These are phyloP conservation scores for Leptoteleia sp. DNA, from an alignment of 1,140 invertebrate species.

Conservation along the genomic window DNA sequence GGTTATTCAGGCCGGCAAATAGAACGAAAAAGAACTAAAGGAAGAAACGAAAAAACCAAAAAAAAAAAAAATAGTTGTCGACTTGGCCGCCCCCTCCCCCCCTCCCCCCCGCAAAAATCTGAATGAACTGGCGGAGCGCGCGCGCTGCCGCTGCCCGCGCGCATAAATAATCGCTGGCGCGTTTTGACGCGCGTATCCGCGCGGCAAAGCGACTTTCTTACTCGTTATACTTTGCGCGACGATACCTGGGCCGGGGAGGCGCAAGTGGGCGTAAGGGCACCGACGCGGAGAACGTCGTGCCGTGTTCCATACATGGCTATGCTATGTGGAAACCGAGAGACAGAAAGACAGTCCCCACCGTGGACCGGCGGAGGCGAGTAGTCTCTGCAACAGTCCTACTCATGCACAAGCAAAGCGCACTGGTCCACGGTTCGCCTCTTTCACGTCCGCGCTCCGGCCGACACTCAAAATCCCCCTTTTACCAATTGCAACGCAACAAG, in stretches of 20 bases:
- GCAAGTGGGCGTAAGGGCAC: slow-evolving; percentile 71
- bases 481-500: too few relatives aligned
- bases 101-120: not conserved
- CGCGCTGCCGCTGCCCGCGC: not conserved
- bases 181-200: slow-evolving; percentile 52
- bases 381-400: slow-evolving; percentile 67
- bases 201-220: slow-evolving; percentile 55
- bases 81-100: not conserved
- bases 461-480: not conserved
- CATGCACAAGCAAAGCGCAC: slow-evolving; percentile 63
- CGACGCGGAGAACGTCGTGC: slow-evolving; percentile 70
- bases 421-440: slow-evolving; percentile 54
- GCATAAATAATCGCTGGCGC: slow-evolving; percentile 31
- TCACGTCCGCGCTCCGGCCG: slow-evolving; percentile 9
- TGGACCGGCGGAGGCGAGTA: slow-evolving; percentile 69
- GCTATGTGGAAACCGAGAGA: slow-evolving; percentile 80
- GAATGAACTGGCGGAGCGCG: not conserved
- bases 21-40: too few relatives aligned
- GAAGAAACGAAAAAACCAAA: too few relatives aligned
- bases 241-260: slow-evolving; percentile 48
- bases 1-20: not conserved
- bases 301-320: slow-evolving; percentile 81
- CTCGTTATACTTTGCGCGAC: slow-evolving; percentile 54
- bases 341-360: slow-evolving; percentile 73
- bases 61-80: too few relatives aligned